phyloP scores from a whole-genome alignment of 2,888 invertebrate genomes.

The Philhelius pedissequus region DNA sequence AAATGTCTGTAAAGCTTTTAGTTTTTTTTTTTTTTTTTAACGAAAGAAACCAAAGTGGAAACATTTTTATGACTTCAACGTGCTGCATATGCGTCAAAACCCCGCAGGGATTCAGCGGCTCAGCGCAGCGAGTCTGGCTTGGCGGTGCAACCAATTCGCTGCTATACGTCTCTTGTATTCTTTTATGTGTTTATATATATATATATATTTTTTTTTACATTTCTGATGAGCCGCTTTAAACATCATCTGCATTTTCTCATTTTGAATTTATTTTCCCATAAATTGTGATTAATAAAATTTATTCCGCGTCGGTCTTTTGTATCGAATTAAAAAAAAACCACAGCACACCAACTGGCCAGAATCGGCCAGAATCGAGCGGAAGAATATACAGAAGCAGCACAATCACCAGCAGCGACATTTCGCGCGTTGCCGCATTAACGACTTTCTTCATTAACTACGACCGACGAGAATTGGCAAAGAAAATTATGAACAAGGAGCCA shows the following conservation, averaged over 20 bases:
- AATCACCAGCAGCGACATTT: slow-evolving; percentile 63
- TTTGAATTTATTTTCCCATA: slow-evolving; percentile 77
- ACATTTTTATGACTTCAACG: slow-evolving; percentile 58
- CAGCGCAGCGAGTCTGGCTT: background rate
- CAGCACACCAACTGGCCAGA: background rate
- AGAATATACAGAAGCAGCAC: slow-evolving; percentile 39
- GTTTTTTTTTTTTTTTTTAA: background rate
- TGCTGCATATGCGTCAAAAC: slow-evolving; percentile 54
- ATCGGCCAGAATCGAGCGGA: background rate
- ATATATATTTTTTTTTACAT: background rate
- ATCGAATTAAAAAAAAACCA: background rate
- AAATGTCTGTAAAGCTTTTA: background rate
- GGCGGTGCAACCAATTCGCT: slow-evolving; percentile 27
- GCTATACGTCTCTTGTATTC: slow-evolving; percentile 4
- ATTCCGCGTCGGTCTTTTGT: slow-evolving; percentile 62
- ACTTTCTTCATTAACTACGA: slow-evolving; percentile 67
- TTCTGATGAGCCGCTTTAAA: slow-evolving; percentile 2
- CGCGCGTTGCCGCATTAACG: slow-evolving; percentile 66
- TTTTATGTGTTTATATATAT: background rate
- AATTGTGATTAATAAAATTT: slow-evolving; percentile 79
- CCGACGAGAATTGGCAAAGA: slow-evolving; percentile 17
- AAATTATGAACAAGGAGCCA: slow-evolving; percentile 48
- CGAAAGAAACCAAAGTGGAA: slow-evolving; percentile 10
- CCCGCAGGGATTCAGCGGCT: slow-evolving; percentile 43
- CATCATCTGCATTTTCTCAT: slow-evolving; percentile 62